Base-by-base conservation (phyloP, 1,140 invertebrate species). In the Oscheius sp. region DNA sequence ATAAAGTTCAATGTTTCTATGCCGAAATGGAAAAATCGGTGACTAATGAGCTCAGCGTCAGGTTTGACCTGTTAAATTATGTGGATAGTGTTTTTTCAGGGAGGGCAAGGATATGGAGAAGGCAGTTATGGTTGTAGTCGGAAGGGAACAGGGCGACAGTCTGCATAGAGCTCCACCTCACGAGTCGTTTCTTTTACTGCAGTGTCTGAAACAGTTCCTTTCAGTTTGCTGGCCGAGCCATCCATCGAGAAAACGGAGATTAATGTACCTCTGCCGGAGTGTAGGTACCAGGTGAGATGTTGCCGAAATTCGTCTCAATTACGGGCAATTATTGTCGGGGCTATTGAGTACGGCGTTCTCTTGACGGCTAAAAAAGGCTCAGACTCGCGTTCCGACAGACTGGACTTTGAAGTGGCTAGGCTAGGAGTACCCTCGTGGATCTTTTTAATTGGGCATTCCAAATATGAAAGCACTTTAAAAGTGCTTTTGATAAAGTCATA, bases 1-100 rank as follows among this genome's bases (percentile, higher is more conserved):
- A 77, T 36, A 77, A 77, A 49, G 76, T 77, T 23, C 74, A 77
- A 66, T 77, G 76, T 58, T 77, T 77, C 59, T 77, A 77, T 46
- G 62, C 75, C 7, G 76, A 77, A 45, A 35, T 64, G 35, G 76
- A 76, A 42, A 77, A 77, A 52, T 65, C 74, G n/a, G 76, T 77
- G 26, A 77, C 58, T 32, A 61, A 72, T n/a, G 67, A 77, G 49
- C 63, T 77, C n/a, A 68, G 77, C 32, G 76, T 77, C 2, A 78
- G 64, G 76, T 77, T 42, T 36, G 75, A 63, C 4, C n/a, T 35
- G 31, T 49, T 67, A 45, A n/a, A 65, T 46, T 15, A 63, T 65
- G 42, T 65, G 13, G 58, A 55, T 65, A 34, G 42, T 64, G 4
- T 29, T 1, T 69, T 62, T 75, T 58, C 64, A 77, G 76, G 7